Evolutionary conservation across 2,797 vertebrate genomes (phyloP).

Genomic region (Bovichtus diacanthus): DNA sequence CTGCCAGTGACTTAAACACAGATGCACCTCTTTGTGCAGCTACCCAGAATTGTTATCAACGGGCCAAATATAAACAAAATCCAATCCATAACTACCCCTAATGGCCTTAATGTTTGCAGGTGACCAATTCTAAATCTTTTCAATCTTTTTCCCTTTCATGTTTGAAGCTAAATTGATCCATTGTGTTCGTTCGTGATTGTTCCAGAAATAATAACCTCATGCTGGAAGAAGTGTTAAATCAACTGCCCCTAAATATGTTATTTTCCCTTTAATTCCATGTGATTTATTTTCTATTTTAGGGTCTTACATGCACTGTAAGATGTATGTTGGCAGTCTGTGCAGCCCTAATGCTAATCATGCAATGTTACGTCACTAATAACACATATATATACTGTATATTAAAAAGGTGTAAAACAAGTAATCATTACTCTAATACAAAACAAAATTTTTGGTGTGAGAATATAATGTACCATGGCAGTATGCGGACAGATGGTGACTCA

Average conservation of each 20-base stretch:
- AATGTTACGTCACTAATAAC: not conserved
- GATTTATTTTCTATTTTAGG: not conserved
- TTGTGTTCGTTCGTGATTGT: not conserved
- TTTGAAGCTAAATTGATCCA: not conserved
- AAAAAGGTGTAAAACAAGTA: not conserved
- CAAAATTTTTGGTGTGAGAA: slow-evolving; percentile 25
- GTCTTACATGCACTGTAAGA: not conserved
- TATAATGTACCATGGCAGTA: slow-evolving; percentile 15
- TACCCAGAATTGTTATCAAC: not conserved
- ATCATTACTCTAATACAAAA: not conserved
- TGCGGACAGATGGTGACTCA: slow-evolving; percentile 79
- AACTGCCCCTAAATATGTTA: not conserved
- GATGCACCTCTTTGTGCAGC: not conserved
- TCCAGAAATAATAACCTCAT: not conserved
- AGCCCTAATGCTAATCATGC: too few species aligned
- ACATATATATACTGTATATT: not conserved
- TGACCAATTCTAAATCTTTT: not conserved
- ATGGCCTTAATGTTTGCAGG: not conserved
- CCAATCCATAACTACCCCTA: not conserved
- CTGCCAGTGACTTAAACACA: not conserved
- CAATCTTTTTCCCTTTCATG: not conserved
- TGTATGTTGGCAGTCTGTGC: not conserved
- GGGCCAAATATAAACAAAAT: not conserved
- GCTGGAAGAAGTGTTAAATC: not conserved
- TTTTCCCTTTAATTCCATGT: not conserved